Evolutionary conservation across 2,888 invertebrate species (phyloP).

Genomic region (Cephus pygmeus): DNA sequence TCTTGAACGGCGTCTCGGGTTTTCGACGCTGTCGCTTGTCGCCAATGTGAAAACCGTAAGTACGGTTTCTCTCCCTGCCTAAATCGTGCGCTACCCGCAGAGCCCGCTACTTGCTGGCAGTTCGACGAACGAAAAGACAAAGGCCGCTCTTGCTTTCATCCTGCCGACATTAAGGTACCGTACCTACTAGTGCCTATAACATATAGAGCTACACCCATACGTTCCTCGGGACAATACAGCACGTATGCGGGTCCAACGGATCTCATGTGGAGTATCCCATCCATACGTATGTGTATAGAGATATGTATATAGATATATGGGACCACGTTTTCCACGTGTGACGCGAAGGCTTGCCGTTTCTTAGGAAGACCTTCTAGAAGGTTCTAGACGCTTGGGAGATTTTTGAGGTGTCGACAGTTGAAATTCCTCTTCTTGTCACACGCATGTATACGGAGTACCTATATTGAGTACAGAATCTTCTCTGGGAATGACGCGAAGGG

Average conservation of each 20-base stretch:
- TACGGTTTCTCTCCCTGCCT: no score
- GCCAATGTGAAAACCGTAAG: background rate
- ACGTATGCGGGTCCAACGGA: constrained; percentile 66
- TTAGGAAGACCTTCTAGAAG: no score
- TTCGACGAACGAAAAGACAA: constrained; percentile 47
- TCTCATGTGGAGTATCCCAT: constrained; percentile 51
- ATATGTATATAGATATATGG: no score
- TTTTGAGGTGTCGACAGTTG: no score
- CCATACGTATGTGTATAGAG: no score
- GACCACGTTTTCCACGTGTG: no score
- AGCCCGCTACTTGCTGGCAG: constrained; percentile 52
- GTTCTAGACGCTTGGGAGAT: no score
- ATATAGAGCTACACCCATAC: background rate
- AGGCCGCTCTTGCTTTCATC: constrained; percentile 41
- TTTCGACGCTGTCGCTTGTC: constrained; percentile 15
- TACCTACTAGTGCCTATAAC: constrained; percentile 36
- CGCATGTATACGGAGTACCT: no score
- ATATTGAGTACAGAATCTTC: no score
- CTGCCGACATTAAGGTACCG: constrained; percentile 61
- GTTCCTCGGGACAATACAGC: constrained; percentile 58
- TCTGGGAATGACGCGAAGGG: no score
- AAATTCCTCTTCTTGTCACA: no score
- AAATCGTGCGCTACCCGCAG: constrained; percentile 58
- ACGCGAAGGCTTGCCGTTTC: no score
- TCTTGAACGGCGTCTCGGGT: constrained; percentile 42